Evolutionary conservation across 64 coral and sea anemone species (phyloP).

Genomic region (Trachythela sp.): DNA sequence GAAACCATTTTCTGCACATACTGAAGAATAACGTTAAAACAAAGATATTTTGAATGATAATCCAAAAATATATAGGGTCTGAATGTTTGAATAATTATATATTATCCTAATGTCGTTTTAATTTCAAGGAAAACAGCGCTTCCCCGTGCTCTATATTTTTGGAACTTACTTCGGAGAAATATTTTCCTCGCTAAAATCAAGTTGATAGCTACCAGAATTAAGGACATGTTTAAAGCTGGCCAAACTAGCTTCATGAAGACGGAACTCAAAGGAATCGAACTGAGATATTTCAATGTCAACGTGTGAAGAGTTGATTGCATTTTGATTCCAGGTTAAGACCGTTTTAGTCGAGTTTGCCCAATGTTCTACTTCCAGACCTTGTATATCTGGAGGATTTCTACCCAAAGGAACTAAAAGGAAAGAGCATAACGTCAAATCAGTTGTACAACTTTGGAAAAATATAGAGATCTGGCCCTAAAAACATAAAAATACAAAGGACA

Average conservation of each 20-base stretch:
- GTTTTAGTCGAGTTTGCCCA: not conserved
- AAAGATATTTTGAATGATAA: not conserved
- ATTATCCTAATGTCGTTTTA: no score
- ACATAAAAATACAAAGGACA: no score
- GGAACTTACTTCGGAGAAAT: not conserved
- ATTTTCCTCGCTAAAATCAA: not conserved
- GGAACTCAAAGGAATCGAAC: not conserved
- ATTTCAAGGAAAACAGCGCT: no score
- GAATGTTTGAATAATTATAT: not conserved
- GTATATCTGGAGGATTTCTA: slow-evolving; percentile 28
- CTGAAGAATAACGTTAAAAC: not conserved
- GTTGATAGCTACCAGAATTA: not conserved
- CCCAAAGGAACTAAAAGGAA: slow-evolving; percentile 43
- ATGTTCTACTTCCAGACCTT: not conserved
- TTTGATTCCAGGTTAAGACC: slow-evolving; percentile 24
- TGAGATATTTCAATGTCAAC: not conserved
- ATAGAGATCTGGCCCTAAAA: no score
- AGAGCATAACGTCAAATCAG: not conserved
- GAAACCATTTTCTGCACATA: no score
- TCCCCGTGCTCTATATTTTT: no score
- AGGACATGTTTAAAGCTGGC: not conserved
- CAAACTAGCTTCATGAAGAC: not conserved
- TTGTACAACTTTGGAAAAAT: not conserved
- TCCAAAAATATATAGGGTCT: no score
- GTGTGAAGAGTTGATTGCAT: slow-evolving; percentile 1